Conservation (phyloP, 2,888 invertebrate genomes). For the Zygothrica quintamaculata region DNA sequence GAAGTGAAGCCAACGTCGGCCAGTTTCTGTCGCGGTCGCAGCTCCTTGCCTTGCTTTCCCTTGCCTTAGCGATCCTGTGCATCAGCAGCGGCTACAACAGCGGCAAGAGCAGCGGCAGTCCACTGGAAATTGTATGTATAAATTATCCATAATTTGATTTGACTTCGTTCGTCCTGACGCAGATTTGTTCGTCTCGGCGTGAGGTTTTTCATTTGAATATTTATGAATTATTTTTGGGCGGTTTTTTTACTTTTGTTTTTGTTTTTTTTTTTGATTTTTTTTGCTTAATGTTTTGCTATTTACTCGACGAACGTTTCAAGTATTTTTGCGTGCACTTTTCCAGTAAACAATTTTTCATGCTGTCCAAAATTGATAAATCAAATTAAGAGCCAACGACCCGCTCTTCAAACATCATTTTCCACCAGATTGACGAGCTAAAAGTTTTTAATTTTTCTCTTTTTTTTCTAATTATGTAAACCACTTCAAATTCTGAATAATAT, state of each 20-base stretch:
- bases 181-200: constrained; percentile 41
- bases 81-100: not conserved
- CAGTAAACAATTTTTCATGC: constrained; percentile 47
- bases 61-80: constrained; percentile 31
- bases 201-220: constrained; percentile 76
- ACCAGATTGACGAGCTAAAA: constrained; percentile 1
- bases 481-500: not conserved
- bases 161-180: constrained; percentile 45
- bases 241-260: constrained; percentile 3
- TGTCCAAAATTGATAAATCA: constrained; percentile 38
- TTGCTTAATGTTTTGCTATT: constrained; percentile 24
- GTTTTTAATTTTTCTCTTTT: constrained; percentile 18
- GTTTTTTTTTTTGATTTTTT: constrained; percentile 15
- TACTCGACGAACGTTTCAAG: constrained; percentile 21
- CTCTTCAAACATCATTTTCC: constrained; percentile 1
- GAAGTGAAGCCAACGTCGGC: constrained; percentile 70
- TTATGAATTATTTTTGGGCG: constrained; percentile 57
- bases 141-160: constrained; percentile 77
- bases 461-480: constrained; percentile 36
- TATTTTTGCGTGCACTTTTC: constrained; percentile 40
- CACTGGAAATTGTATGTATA: constrained; percentile 62
- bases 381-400: constrained; percentile 27
- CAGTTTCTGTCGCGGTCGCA: constrained; percentile 49
- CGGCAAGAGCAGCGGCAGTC: constrained; percentile 35
- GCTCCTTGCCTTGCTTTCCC: constrained; percentile 19